A percentile compares a stretch with the other conserved stretches of the same genome.
phyloP scores from a whole-genome alignment of 2,113 vertebrate genomes.

The Oryzias javanicus region DNA sequence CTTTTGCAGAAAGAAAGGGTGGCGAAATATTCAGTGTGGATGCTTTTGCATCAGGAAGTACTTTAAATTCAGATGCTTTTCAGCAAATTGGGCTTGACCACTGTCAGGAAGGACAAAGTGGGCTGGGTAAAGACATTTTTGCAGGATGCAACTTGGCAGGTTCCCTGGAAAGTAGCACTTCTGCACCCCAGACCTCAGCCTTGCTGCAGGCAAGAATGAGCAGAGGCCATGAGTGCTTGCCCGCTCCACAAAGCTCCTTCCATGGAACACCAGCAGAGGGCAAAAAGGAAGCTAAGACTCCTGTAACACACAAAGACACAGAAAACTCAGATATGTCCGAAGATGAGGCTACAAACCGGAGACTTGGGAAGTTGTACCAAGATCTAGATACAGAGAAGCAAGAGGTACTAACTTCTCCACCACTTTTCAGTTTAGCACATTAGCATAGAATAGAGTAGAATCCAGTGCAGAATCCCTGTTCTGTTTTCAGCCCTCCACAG shows the following conservation, averaged over 20 bases:
- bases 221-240: constrained; percentile 59
- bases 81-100: constrained; percentile 1
- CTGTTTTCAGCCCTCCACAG: constrained; percentile 56
- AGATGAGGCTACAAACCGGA: constrained; percentile 95
- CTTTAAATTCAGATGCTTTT: background rate
- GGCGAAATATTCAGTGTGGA: too few species aligned
- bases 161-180: constrained; percentile 51
- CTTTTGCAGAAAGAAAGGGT: too few species aligned
- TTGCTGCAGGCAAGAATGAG: constrained; percentile 71
- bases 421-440: constrained; percentile 77
- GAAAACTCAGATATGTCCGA: constrained; percentile 94
- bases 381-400: constrained; percentile 91
- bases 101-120: background rate
- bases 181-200: constrained; percentile 49
- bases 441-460: constrained; percentile 82
- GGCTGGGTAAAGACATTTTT: constrained; percentile 53
- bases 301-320: constrained; percentile 82
- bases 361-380: constrained; percentile 92
- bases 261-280: constrained; percentile 39
- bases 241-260: constrained; percentile 61
- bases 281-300: constrained; percentile 54
- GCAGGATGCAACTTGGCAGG: constrained; percentile 59
- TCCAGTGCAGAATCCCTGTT: constrained; percentile 59
- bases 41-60: background rate
- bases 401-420: constrained; percentile 84